These are phyloP conservation scores for Nycteola revayana DNA, from an alignment of 2,888 invertebrate genomes.

Conservation along the genomic window DNA sequence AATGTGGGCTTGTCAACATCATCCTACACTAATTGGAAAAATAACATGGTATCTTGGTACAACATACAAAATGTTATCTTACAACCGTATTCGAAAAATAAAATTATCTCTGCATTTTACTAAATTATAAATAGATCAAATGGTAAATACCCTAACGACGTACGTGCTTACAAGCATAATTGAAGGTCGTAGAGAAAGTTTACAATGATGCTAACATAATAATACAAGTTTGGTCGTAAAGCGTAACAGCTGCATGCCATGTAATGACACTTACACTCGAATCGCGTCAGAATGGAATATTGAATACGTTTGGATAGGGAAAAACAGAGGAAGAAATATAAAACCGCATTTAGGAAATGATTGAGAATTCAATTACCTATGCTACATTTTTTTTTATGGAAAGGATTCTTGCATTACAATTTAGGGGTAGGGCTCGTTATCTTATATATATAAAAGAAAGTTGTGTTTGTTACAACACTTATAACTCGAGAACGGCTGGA, in stretches of 20 bases:
- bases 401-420: too few relatives aligned
- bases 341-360: constrained; percentile 48
- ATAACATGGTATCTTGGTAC: too few relatives aligned
- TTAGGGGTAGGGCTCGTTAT: too few relatives aligned
- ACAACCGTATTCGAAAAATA: too few relatives aligned
- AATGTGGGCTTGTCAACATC: too few relatives aligned
- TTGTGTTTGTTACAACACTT: too few relatives aligned
- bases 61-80: too few relatives aligned
- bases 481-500: too few relatives aligned
- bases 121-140: too few relatives aligned
- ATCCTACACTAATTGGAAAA: too few relatives aligned
- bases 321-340: constrained; percentile 45
- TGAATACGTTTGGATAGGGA: constrained; percentile 54
- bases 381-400: constrained; percentile 12
- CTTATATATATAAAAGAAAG: too few relatives aligned
- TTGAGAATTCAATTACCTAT: constrained; percentile 41
- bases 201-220: constrained; percentile 66
- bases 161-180: constrained; percentile 39
- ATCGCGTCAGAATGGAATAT: constrained; percentile 54
- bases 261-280: constrained; percentile 60
- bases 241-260: constrained; percentile 72
- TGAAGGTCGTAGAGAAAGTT: constrained; percentile 54
- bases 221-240: constrained; percentile 72
- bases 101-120: too few relatives aligned
- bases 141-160: constrained; percentile 22